These are phyloP conservation scores for Syrrhaptes paradoxus DNA, from an alignment of 2,113 vertebrate genomes.

Conservation along the genomic window DNA sequence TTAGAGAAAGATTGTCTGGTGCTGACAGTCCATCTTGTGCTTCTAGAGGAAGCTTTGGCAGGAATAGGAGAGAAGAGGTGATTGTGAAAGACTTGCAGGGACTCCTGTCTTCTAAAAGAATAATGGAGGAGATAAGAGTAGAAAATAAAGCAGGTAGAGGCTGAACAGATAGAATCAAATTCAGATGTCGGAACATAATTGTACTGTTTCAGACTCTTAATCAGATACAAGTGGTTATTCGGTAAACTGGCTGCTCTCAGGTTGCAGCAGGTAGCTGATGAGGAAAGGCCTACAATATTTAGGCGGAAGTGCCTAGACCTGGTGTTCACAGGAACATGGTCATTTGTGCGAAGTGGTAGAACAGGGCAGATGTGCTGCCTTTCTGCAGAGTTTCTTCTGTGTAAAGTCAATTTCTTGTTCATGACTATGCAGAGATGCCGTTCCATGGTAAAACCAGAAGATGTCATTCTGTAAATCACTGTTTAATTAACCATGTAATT, in stretches of 20 bases:
- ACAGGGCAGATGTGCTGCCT: neutral
- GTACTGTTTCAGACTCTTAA: neutral
- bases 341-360: neutral
- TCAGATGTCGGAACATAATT: neutral
- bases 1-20: neutral
- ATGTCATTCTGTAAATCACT: constrained; percentile 21
- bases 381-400: neutral
- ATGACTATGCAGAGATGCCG: neutral
- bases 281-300: neutral
- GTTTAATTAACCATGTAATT: constrained; percentile 56
- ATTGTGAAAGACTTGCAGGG: neutral
- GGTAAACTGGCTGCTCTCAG: neutral
- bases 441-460: neutral
- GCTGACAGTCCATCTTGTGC: neutral
- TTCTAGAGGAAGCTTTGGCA: neutral
- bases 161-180: neutral
- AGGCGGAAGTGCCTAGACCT: accelerated
- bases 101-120: neutral
- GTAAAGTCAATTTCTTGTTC: neutral
- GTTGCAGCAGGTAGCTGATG: neutral
- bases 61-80: neutral
- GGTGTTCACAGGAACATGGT: neutral
- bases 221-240: neutral
- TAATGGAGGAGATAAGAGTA: neutral
- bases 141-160: neutral